Evolutionary conservation across 2,888 invertebrate species (phyloP), one percentile per base, ranked within the genome.

Genomic region (Aradus depressus): DNA sequence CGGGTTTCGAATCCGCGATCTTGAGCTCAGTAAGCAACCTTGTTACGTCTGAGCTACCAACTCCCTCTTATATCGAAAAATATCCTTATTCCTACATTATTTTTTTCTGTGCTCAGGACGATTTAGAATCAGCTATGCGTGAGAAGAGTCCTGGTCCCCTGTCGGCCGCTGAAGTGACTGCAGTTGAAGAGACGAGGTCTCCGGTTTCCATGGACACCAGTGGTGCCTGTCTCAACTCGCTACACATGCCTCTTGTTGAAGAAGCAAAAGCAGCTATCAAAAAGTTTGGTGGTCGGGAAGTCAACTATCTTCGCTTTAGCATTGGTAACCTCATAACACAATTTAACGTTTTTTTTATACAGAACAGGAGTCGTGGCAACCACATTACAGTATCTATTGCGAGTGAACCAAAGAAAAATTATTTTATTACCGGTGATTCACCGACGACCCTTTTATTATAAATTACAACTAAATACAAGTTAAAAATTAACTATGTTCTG

Each of bases 221-320:
- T 37, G 47, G 47, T 6, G 47, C 47, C 10, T 47, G 47, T 25
- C 23, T 47, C 10, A 55, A 42, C 34, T 50, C 51, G 38, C 22
- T 98, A 10, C 77, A 83, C 1, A 86, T 97, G 68, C 97, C 97
- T 16, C 75, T 96, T 18, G 58, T 59, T 10, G 54, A 60, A 34
- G 55, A 58, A 6, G 61, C 60, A 12, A 57, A 58, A 19, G 47
- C 51, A 28, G 60, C 60, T 18, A 50, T 62, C n/a, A 50, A 53
- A 47, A 57, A 57, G 32, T 55, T 61, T 16, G 56, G 54, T n/a
- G 54, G 43, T 4, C 84, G 85, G 55, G 72, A 78, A 58, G 77
- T 87, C 62, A 84, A 90, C 65, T 98, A 97, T 70, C 76, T 97
- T 59, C 96, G 96, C 64, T 78, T 88, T 65, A 79, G 76, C 68